These are phyloP conservation scores for Drosophila bocki DNA, from an alignment of 1,140 invertebrate genomes.

Conservation along the genomic window DNA sequence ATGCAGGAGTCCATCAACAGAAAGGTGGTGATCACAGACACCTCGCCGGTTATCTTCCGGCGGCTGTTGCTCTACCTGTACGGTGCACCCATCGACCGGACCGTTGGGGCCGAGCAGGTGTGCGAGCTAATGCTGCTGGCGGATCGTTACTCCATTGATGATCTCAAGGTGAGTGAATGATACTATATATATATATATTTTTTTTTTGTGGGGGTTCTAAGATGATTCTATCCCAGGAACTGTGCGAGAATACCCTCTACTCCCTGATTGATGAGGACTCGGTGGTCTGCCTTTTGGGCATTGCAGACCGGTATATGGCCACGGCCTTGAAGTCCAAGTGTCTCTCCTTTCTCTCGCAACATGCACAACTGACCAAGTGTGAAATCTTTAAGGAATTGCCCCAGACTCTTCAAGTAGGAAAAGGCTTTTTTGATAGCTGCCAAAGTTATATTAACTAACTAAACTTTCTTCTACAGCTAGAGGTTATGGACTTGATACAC, in stretches of 20 bases:
- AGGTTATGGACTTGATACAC: slow-evolving; percentile 80
- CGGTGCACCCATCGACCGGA: slow-evolving; percentile 86
- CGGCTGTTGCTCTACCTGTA: slow-evolving; percentile 89
- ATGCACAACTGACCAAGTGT: slow-evolving; percentile 87
- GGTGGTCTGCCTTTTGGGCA: slow-evolving; percentile 88
- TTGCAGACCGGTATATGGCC: slow-evolving; percentile 89
- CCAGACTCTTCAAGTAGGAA: slow-evolving; percentile 86
- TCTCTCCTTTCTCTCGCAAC: slow-evolving; percentile 86
- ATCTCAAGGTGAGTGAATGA: slow-evolving; percentile 63
- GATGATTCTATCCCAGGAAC: slow-evolving; percentile 72
- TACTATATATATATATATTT: not conserved
- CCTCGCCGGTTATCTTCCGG: slow-evolving; percentile 87
- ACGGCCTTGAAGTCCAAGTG: slow-evolving; percentile 87
- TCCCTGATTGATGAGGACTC: slow-evolving; percentile 88
- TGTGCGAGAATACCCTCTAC: slow-evolving; percentile 88
- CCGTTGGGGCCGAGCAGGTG: slow-evolving; percentile 87
- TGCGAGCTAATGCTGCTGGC: slow-evolving; percentile 88
- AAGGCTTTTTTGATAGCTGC: no score
- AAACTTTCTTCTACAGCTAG: slow-evolving; percentile 42
- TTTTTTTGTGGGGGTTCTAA: no score
- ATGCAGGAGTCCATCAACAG: slow-evolving; percentile 91
- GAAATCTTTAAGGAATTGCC: slow-evolving; percentile 89
- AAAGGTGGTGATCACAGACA: slow-evolving; percentile 89
- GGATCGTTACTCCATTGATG: slow-evolving; percentile 85
- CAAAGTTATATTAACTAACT: no score